Percentiles rank a stretch among this genome's conserved stretches.
Evolutionary conservation across 2,113 vertebrate genomes (phyloP).

Genomic region (Poeciliopsis turrubarensis): DNA sequence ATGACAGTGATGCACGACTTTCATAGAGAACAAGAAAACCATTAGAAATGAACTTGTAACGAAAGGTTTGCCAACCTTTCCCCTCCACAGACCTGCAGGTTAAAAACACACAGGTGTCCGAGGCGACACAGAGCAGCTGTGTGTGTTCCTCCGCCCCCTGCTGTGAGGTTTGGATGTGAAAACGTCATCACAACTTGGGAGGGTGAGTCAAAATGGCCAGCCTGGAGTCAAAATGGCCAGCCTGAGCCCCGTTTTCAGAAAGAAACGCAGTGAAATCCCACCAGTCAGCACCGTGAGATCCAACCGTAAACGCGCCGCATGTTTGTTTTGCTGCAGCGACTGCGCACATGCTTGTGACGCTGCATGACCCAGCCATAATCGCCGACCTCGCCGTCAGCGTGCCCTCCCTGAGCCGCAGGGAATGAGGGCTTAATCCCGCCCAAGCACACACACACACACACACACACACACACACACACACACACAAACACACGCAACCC

Average conservation of each 20-base stretch:
- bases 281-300: neutral
- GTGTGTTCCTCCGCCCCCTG: neutral
- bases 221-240: neutral
- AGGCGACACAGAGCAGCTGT: neutral
- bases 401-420: constrained; percentile 37
- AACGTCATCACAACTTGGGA: neutral
- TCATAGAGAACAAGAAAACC: neutral
- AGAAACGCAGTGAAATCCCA: neutral
- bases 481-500: constrained; percentile 3
- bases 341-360: constrained; percentile 25
- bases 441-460: constrained; percentile 4
- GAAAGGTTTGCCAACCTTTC: neutral
- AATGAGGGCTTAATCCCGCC: constrained; percentile 41
- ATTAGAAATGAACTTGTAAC: neutral
- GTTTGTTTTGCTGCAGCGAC: neutral
- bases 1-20: neutral
- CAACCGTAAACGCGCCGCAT: neutral
- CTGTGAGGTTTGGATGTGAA: neutral
- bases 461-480: constrained; percentile 8
- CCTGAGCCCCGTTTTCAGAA: neutral
- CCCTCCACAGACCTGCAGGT: neutral
- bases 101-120: constrained; percentile 6
- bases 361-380: constrained; percentile 27
- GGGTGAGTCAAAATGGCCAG: no score
- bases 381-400: constrained; percentile 43